These are phyloP conservation scores for Trachythela sp. DNA, from an alignment of 64 coral and sea anemone species.

Conservation along the genomic window DNA sequence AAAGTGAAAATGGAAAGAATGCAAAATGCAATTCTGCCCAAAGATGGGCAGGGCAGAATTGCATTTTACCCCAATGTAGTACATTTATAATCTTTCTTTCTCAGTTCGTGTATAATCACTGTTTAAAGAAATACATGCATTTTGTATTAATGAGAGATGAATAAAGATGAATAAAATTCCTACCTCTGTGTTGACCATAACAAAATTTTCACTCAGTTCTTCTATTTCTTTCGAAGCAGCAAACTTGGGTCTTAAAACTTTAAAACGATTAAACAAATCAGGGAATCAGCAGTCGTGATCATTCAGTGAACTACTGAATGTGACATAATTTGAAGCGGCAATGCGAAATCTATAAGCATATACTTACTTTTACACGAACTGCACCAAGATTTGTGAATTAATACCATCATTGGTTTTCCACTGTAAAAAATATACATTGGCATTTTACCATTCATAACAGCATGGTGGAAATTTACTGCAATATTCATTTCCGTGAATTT, in stretches of 20 bases:
- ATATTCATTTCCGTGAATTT: too few species aligned
- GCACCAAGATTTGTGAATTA: constrained; percentile 55
- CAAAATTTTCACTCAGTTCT: neutral
- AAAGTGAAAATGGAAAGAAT: too few species aligned
- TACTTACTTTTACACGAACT: constrained; percentile 53
- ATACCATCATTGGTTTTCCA: constrained; percentile 50
- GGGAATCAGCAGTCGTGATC: too few species aligned
- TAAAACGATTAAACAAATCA: neutral
- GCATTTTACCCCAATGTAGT: too few species aligned
- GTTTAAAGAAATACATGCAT: neutral
- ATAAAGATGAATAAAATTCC: neutral
- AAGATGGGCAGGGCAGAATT: too few species aligned
- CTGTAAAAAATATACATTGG: neutral
- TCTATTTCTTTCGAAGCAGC: neutral
- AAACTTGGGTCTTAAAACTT: constrained; percentile 19
- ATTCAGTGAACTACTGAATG: too few species aligned
- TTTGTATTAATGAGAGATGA: neutral
- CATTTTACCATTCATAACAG: neutral
- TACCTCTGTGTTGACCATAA: constrained; percentile 23
- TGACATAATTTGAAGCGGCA: neutral
- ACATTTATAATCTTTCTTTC: too few species aligned
- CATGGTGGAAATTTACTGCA: too few species aligned
- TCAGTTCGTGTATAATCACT: too few species aligned
- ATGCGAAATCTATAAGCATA: neutral
- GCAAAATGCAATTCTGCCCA: too few species aligned